Conservation (phyloP, 2,888 invertebrate genomes). For the Chromoteleia sp. region DNA sequence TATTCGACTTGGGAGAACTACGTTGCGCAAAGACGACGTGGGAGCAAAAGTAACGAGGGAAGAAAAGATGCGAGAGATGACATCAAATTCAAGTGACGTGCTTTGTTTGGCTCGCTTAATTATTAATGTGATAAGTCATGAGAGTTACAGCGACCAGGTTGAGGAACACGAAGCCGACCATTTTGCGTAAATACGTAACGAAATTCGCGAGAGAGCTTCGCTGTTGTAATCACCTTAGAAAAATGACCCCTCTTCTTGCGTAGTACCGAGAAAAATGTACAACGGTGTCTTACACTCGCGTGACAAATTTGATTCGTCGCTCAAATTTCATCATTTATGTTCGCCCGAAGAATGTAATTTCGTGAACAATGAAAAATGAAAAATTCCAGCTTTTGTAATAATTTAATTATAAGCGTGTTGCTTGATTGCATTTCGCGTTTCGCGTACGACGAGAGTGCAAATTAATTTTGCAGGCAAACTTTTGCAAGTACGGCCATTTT, state of each 20-base stretch:
- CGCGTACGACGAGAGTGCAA: background rate
- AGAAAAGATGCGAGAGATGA: conserved; percentile 57
- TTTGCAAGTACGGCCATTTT: no score
- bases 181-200: conserved; percentile 64
- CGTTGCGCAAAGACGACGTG: conserved; percentile 34
- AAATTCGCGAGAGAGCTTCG: conserved; percentile 49
- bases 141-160: conserved; percentile 45
- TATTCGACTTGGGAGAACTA: conserved; percentile 32
- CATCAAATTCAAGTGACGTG: conserved; percentile 75
- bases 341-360: conserved; percentile 17
- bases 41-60: conserved; percentile 39
- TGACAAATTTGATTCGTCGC: conserved; percentile 60
- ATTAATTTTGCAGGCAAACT: background rate
- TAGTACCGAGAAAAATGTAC: conserved; percentile 38
- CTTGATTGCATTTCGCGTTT: conserved; percentile 1
- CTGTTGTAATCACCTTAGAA: conserved; percentile 56
- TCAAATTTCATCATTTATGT: conserved; percentile 40
- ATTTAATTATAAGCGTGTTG: conserved; percentile 24
- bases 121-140: conserved; percentile 73
- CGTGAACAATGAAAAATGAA: conserved; percentile 42
- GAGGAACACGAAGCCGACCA: conserved; percentile 35
- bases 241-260: conserved; percentile 50
- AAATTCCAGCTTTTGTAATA: conserved; percentile 14
- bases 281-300: conserved; percentile 38
- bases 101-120: conserved; percentile 74